These are phyloP conservation scores for Drosophila mercatorum DNA, from an alignment of 2,888 invertebrate genomes.

Conservation along the genomic window DNA sequence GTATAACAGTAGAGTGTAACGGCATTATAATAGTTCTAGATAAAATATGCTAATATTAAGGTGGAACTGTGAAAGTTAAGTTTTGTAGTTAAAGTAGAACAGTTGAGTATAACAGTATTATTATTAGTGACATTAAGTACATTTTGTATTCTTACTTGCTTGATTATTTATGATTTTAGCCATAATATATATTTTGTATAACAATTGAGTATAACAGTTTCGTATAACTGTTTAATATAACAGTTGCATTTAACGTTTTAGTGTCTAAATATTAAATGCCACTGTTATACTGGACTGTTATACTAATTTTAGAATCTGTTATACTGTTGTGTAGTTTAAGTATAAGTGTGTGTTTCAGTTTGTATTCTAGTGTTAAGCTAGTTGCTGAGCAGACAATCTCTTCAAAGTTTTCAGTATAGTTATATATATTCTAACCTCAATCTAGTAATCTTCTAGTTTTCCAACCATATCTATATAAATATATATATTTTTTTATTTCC, in stretches of 20 bases:
- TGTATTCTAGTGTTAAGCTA: background rate
- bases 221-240: background rate
- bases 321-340: background rate
- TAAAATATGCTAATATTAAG: background rate
- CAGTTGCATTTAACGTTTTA: background rate
- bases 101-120: constrained; percentile 1
- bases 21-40: background rate
- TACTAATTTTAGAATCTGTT: background rate
- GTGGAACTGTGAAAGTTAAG: background rate
- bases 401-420: background rate
- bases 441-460: background rate
- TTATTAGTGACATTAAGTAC: background rate
- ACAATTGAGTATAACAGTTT: background rate
- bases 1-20: constrained; percentile 6
- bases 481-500: background rate
- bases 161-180: no score
- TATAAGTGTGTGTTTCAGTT: background rate
- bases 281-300: background rate
- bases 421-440: background rate
- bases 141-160: background rate
- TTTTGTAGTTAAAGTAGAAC: background rate
- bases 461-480: background rate
- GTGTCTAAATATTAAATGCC: background rate
- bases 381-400: background rate
- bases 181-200: background rate